These are phyloP conservation scores for Lacerta viridis DNA, from an alignment of 2,797 vertebrate species.

Conservation along the genomic window DNA sequence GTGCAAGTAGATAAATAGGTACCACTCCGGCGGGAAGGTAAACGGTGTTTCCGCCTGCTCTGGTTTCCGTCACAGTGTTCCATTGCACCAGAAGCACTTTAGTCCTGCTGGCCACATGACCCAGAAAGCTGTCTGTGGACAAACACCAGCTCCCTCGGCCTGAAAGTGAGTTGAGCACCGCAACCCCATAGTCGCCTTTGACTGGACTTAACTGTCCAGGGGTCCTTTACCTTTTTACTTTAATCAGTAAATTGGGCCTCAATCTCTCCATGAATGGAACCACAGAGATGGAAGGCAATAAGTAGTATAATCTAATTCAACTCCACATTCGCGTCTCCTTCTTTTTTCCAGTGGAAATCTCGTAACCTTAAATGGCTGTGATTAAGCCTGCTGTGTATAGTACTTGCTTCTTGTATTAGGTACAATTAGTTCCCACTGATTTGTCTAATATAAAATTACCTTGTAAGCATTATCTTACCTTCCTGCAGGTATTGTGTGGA, in stretches of 20 bases:
- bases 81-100: no score
- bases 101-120: no score
- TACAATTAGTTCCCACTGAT: constrained; percentile 29
- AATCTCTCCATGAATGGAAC: background rate
- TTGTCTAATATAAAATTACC: constrained; percentile 8
- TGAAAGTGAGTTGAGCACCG: no score
- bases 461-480: constrained; percentile 5
- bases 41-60: no score
- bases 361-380: constrained; percentile 16
- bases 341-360: background rate
- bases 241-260: background rate
- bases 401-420: background rate
- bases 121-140: no score
- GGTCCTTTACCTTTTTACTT: background rate
- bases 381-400: constrained; percentile 25
- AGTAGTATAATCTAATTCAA: background rate
- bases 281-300: constrained; percentile 5
- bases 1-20: no score
- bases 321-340: background rate
- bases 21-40: no score
- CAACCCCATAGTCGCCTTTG: no score
- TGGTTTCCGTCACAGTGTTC: no score
- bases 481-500: background rate
- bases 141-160: no score
- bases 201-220: no score